Evolutionary conservation across 30 jellyfish, hydroid and myxozoan species (phyloP), one percentile per base, ranked within the genome.

Genomic region (Calvadosia cruxmelitensis): DNA sequence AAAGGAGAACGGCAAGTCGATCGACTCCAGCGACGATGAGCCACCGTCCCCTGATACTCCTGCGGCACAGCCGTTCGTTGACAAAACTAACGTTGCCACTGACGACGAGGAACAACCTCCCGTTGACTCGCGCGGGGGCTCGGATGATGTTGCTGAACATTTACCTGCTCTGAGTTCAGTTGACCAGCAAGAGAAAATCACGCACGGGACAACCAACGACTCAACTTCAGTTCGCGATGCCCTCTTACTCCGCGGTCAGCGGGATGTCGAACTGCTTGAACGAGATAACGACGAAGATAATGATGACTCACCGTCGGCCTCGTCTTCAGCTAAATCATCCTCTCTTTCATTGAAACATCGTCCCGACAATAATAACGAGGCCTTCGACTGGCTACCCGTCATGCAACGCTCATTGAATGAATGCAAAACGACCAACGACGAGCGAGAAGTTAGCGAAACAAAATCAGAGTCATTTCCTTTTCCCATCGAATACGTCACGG

Each of bases 321-420:
- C 57, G 20, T 42, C 57, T 10, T n/a, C n/a, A n/a, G n/a, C n/a
- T n/a, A n/a, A n/a, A n/a, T n/a, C n/a, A n/a, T n/a, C n/a, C n/a
- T n/a, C n/a, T n/a, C n/a, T n/a, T n/a, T n/a, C n/a, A n/a, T n/a
- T n/a, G n/a, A n/a, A n/a, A n/a, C 20, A 42, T 42, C 10, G 20
- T 5, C 10, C 57, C 10, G 15, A 10, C 20, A 5, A 5, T 5
- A 42, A 42, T 20, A 20, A 42, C 15, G 57, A 42, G 20, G 57
- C 15, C 10, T 31, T 82, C n/a, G 94, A 82, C 52, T 82, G 94
- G 94, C 79, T 82, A 1, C 94, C 94, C 10, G 87, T 82, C 32
- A 82, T 82, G 94, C 94, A 74, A 28, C 76, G 77, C 1, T 82
- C 94, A 35, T 42, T 82, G 10, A 20, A 10, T 42, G 57, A 10